Conservation (phyloP, 2,888 invertebrate genomes). For the Arctia plantaginis region DNA sequence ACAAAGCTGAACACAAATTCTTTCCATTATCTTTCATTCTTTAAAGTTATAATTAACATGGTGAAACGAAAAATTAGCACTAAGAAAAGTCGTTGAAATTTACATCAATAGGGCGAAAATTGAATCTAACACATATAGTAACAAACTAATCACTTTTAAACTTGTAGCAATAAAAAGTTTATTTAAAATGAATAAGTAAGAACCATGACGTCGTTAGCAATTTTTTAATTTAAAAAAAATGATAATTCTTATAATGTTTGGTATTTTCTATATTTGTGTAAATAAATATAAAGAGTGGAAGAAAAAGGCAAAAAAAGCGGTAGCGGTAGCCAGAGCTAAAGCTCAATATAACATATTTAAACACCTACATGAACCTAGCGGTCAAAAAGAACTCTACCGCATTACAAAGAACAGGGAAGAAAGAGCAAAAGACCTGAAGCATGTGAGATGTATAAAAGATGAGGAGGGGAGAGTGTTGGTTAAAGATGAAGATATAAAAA, state of each 20-base stretch:
- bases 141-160: too few species aligned
- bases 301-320: too few species aligned
- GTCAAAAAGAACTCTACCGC: too few species aligned
- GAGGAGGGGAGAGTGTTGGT: too few species aligned
- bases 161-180: neutral
- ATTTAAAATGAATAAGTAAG: neutral
- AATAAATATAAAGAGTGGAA: too few species aligned
- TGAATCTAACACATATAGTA: neutral
- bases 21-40: neutral
- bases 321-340: too few species aligned
- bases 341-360: too few species aligned
- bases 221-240: neutral
- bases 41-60: constrained; percentile 1
- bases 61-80: neutral
- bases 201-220: neutral
- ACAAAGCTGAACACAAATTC: constrained; percentile 48
- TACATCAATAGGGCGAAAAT: neutral
- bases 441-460: too few species aligned
- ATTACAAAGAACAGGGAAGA: too few species aligned
- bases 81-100: neutral
- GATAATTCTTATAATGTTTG: neutral
- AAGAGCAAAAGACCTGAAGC: too few species aligned
- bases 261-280: neutral
- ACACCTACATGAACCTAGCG: too few species aligned
- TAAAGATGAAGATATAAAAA: too few species aligned